Conservation (phyloP, 2,888 invertebrate genomes). For the Bellardia bayeri region DNA sequence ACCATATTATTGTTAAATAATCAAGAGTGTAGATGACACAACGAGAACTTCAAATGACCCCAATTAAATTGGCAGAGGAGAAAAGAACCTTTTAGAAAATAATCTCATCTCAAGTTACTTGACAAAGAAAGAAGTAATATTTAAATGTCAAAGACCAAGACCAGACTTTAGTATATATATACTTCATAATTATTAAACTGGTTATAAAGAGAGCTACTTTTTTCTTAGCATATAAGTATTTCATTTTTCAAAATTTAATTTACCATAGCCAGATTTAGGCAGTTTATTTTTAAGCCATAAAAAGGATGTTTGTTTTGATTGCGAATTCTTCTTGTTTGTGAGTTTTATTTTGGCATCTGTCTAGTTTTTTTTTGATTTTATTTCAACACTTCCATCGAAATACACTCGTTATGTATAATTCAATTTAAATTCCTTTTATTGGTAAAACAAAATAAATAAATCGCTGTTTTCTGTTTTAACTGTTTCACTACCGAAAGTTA, state of each 20-base stretch:
- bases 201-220: no score
- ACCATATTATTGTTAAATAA: slow-evolving; percentile 13
- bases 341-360: slow-evolving; percentile 49
- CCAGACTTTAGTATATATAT: no score
- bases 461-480: slow-evolving; percentile 48
- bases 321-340: slow-evolving; percentile 5
- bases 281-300: slow-evolving; percentile 28
- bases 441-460: slow-evolving; percentile 34
- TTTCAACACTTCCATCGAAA: slow-evolving; percentile 40
- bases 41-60: neutral
- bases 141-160: no score
- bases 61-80: neutral
- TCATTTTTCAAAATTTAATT: slow-evolving; percentile 1
- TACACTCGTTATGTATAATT: slow-evolving; percentile 49
- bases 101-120: no score
- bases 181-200: no score
- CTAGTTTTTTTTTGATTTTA: slow-evolving; percentile 25
- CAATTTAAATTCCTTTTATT: slow-evolving; percentile 64
- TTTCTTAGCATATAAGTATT: no score
- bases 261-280: neutral
- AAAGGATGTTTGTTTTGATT: slow-evolving; percentile 35
- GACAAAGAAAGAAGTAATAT: no score
- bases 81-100: no score
- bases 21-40: neutral
- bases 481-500: slow-evolving; percentile 13